Evolutionary conservation across 2,888 invertebrate genomes (phyloP).

Genomic region (Rotaria socialis): DNA sequence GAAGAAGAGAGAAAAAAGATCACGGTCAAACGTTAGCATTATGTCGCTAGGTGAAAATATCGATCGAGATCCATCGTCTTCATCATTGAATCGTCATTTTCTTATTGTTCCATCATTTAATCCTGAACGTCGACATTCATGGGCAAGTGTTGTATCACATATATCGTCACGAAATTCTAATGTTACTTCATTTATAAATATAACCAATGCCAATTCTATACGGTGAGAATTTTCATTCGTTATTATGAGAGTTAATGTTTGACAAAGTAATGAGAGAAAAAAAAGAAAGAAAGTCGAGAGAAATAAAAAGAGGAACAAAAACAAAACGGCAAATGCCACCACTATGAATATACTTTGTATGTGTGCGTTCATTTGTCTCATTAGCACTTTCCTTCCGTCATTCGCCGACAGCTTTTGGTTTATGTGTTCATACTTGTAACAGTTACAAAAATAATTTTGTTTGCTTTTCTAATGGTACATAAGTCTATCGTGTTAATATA

Average conservation of each 20-base stretch:
- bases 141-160: background rate
- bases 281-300: background rate
- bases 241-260: background rate
- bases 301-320: background rate
- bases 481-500: too few relatives aligned
- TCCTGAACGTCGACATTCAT: constrained; percentile 35
- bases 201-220: background rate
- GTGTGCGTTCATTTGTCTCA: background rate
- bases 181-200: background rate
- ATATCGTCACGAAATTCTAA: background rate
- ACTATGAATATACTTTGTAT: background rate
- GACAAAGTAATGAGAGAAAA: background rate
- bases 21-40: background rate
- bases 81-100: background rate
- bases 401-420: background rate
- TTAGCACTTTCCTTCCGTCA: constrained; percentile 26
- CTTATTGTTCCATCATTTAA: constrained; percentile 32
- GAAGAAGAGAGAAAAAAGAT: background rate
- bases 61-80: background rate
- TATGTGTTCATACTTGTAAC: background rate
- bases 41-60: background rate
- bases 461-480: too few relatives aligned
- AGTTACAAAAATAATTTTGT: background rate
- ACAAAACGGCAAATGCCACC: background rate
- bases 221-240: background rate